Conservation (phyloP, 2,797 vertebrate genomes). For the Florisuga fusca region DNA sequence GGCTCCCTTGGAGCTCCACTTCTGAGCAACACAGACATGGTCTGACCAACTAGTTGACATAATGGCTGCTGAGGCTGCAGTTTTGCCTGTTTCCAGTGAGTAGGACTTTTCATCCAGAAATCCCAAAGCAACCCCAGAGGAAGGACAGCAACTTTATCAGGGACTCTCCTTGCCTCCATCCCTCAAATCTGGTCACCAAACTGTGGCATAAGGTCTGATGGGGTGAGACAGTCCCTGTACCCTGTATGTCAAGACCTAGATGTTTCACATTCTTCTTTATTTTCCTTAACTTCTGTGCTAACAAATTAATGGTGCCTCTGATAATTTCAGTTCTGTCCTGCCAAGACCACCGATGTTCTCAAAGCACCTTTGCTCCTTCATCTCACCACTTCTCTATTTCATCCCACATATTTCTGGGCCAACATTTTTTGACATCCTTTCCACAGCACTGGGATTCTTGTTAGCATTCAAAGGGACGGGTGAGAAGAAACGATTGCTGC, state of each 20-base stretch:
- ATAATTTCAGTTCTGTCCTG: not conserved
- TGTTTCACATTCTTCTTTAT: not conserved
- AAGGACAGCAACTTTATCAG: not conserved
- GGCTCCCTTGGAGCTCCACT: not conserved
- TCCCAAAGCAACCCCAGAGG: not conserved
- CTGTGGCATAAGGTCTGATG: not conserved
- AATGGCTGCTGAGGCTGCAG: not conserved
- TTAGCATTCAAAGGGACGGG: not conserved
- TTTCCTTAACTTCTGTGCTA: not conserved
- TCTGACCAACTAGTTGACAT: not conserved
- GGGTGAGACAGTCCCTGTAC: not conserved
- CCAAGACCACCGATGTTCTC: not conserved
- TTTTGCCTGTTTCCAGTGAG: fast-evolving
- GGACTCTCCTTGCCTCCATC: not conserved
- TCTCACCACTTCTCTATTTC: not conserved
- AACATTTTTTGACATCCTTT: not conserved
- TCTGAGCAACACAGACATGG: fast-evolving
- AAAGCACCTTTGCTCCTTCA: not conserved
- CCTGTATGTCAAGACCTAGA: fast-evolving
- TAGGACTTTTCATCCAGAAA: not conserved
- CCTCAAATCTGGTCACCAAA: not conserved
- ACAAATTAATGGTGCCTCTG: not conserved
- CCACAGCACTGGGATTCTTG: not conserved
- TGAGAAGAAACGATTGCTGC: not conserved
- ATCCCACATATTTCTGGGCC: not conserved